A percentile compares a stretch with the other conserved stretches of the same genome.
These are phyloP conservation scores for Corythucha ciliata DNA, from an alignment of 2,888 invertebrate species.

Conservation along the genomic window DNA sequence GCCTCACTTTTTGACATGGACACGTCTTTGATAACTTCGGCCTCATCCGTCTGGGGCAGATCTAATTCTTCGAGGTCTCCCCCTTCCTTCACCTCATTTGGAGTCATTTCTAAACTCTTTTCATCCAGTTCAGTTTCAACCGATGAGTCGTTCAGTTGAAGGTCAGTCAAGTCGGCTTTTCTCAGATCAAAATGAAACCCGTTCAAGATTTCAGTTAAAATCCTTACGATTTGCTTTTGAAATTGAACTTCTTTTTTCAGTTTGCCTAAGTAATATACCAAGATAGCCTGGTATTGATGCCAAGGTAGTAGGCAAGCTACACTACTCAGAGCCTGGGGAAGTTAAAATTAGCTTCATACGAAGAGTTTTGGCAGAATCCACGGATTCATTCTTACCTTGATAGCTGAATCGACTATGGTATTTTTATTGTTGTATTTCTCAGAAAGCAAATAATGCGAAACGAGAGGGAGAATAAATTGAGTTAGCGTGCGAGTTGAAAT, in stretches of 20 bases:
- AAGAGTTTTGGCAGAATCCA: neutral
- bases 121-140: too few relatives aligned
- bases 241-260: conserved; percentile 61
- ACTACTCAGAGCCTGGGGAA: conserved; percentile 52
- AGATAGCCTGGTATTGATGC: conserved; percentile 75
- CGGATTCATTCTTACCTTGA: conserved; percentile 46
- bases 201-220: conserved; percentile 70
- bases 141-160: too few relatives aligned
- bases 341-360: conserved; percentile 13
- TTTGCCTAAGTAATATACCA: conserved; percentile 70
- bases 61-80: conserved; percentile 43
- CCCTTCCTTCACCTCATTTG: conserved; percentile 37
- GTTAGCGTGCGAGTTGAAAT: conserved; percentile 64
- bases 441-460: conserved; percentile 67
- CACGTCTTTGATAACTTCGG: conserved; percentile 11
- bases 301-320: conserved; percentile 74
- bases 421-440: conserved; percentile 68
- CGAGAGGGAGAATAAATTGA: conserved; percentile 76
- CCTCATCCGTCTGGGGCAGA: conserved; percentile 32
- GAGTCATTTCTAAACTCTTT: conserved; percentile 30
- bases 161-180: conserved; percentile 47
- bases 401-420: conserved; percentile 71
- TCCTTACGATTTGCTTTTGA: conserved; percentile 73
- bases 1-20: conserved; percentile 43
- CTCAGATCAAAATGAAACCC: conserved; percentile 85